phyloP scores from a whole-genome alignment of 2,113 vertebrate genomes.

The Nettapus auritus region DNA sequence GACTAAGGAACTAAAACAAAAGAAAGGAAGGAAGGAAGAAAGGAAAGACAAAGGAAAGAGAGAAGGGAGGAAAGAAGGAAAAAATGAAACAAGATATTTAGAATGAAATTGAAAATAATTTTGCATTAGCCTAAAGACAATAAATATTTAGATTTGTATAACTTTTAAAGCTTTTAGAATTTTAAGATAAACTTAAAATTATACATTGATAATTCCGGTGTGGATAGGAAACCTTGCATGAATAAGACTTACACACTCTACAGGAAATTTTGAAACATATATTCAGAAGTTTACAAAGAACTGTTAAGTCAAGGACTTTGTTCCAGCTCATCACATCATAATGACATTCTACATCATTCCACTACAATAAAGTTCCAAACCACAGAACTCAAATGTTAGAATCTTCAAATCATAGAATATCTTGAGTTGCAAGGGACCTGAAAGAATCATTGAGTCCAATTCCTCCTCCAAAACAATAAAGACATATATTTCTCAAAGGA shows the following conservation, averaged over 20 bases:
- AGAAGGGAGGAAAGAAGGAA: no score
- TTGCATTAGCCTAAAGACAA: not conserved
- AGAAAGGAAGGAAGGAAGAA: not conserved
- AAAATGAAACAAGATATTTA: not conserved
- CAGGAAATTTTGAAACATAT: not conserved
- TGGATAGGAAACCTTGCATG: not conserved
- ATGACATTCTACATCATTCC: not conserved
- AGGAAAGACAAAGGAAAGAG: no score
- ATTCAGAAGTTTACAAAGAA: not conserved
- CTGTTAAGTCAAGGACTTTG: not conserved
- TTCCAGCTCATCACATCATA: not conserved
- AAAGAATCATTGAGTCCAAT: no score
- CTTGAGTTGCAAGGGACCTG: no score
- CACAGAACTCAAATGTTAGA: not conserved
- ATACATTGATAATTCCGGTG: not conserved
- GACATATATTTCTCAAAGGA: not conserved
- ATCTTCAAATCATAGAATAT: not conserved
- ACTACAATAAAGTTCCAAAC: not conserved
- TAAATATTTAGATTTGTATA: not conserved
- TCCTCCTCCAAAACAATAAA: not conserved
- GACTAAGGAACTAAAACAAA: not conserved
- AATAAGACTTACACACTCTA: not conserved
- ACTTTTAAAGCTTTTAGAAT: not conserved
- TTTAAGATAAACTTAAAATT: not conserved
- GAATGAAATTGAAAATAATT: not conserved